phyloP scores from a whole-genome alignment of 2,888 invertebrate species.

The Celastrina argiolus region DNA sequence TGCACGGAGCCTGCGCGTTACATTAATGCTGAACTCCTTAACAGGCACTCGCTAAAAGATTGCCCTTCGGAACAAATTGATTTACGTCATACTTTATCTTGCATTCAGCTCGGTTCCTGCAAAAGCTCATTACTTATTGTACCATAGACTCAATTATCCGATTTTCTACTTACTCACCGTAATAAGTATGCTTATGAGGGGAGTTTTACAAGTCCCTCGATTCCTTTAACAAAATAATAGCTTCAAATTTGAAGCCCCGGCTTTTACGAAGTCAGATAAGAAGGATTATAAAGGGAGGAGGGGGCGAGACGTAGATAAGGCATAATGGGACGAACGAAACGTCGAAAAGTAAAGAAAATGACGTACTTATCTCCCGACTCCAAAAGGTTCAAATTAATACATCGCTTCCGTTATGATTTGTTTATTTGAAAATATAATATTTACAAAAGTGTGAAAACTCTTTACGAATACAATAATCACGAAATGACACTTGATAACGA shows the following conservation, averaged over 20 bases:
- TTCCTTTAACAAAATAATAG: slow-evolving; percentile 56
- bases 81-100: slow-evolving; percentile 14
- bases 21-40: neutral
- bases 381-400: slow-evolving; percentile 23
- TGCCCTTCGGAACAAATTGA: slow-evolving; percentile 9
- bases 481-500: slow-evolving; percentile 14
- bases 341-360: slow-evolving; percentile 52
- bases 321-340: slow-evolving; percentile 62
- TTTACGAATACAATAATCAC: slow-evolving; percentile 11
- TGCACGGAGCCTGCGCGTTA: neutral
- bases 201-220: slow-evolving; percentile 54
- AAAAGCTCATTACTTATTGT: slow-evolving; percentile 19
- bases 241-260: slow-evolving; percentile 59
- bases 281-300: slow-evolving; percentile 62
- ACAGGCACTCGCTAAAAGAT: slow-evolving; percentile 1
- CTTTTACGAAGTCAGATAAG: slow-evolving; percentile 63
- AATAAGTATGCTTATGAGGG: slow-evolving; percentile 39
- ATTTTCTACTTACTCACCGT: neutral
- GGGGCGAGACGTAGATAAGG: slow-evolving; percentile 62
- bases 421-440: slow-evolving; percentile 33
- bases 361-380: slow-evolving; percentile 41
- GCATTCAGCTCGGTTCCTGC: neutral
- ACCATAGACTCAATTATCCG: slow-evolving; percentile 21
- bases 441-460: slow-evolving; percentile 34
- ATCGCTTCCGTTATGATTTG: slow-evolving; percentile 33